Evolutionary conservation across 2,113 vertebrate species (phyloP), one percentile per base, ranked within the genome.

Genomic region (Brachyhypopomus gauderio): DNA sequence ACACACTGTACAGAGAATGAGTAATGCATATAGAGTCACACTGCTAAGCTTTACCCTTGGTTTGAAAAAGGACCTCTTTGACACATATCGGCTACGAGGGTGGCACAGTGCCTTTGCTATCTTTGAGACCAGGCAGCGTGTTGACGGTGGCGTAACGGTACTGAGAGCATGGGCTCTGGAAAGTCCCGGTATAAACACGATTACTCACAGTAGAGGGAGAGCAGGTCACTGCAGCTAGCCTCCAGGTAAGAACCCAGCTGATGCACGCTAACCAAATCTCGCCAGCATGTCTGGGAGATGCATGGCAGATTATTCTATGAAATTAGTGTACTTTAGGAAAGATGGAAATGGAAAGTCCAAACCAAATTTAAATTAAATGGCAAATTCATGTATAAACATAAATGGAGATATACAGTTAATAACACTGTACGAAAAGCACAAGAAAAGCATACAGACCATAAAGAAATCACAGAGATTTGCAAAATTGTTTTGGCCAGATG

Each of bases 121-220:
- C 19, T 41, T 41, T 7, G 22, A 60, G 74, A 27, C 41, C 34
- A 62, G 34, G 20, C 16, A 14, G 74, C 60, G 41, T 62, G 74
- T 77, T 48, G 48, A 72, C 30, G 34, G 45, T 69, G 22, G 66
- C 75, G 77, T 66, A 56, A 23, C 56, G 63, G 64, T 60, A 66
- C 38, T 36, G 74, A 66, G 52, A 22, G 23, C 27, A 38, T 70
- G 78, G 25, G 74, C 69, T 77, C 78, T 78, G 78, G 64, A 67
- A 48, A 74, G 64, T 64, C 78, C 69, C 27, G 25, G 52, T 38
- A 83, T 64, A 72, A 70, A 80, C 69, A n/a, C 19, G 73, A 59
- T 83, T 63, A 77, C 77, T 81, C 22, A 17, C 69, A n/a, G 16
- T 60, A 34, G 78, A 72, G 60, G 25, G 23, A 73, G 62, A 60